Conservation (phyloP, 2,113 vertebrate genomes). For the Dasyornis broadbenti region DNA sequence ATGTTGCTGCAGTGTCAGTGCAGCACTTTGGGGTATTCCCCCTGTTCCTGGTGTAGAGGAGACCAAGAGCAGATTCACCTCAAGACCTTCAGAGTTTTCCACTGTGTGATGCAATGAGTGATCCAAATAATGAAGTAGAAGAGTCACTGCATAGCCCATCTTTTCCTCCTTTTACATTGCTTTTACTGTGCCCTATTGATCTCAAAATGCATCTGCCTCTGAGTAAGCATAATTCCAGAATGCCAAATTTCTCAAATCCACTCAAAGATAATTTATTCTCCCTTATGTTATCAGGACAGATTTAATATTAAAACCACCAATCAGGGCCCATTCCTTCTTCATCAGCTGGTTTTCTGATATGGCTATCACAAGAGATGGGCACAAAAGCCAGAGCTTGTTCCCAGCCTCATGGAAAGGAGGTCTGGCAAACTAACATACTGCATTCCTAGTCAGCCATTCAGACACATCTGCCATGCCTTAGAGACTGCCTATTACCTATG, state of each 20-base stretch:
- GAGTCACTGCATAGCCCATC: not conserved
- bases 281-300: not conserved
- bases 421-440: not conserved
- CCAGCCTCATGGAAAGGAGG: not conserved
- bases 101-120: not conserved
- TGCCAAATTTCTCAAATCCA: not conserved
- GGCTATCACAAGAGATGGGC: not conserved
- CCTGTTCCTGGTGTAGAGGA: not conserved
- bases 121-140: not conserved
- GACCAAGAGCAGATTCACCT: not conserved
- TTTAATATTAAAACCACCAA: not conserved
- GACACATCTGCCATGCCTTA: not conserved
- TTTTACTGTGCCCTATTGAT: not conserved
- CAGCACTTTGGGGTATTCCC: not conserved
- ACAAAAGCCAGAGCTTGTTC: not conserved
- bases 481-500: not conserved
- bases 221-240: not conserved
- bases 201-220: not conserved
- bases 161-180: not conserved
- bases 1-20: not conserved
- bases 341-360: not conserved
- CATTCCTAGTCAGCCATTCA: not conserved
- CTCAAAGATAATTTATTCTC: not conserved
- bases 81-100: not conserved
- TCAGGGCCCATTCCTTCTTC: not conserved